Evolutionary conservation across 2,888 invertebrate species (phyloP), one percentile per base, ranked within the genome.

Genomic region (Vesta saturnalis): DNA sequence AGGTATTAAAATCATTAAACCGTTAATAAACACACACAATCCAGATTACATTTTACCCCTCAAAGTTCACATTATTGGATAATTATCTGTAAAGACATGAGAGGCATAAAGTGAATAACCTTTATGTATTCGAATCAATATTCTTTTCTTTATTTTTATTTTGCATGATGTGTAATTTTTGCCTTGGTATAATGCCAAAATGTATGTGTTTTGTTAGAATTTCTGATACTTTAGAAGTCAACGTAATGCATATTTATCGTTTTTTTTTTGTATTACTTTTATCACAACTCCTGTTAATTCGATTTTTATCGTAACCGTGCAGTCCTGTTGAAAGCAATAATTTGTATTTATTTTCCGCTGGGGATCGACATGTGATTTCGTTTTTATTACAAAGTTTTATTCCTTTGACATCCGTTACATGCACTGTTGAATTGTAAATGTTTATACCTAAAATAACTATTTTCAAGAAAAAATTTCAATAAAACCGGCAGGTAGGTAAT

Each of bases 271-370:
- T 43, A 43, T 43, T 43, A 43, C 14, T 10, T 43, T 12, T 43
- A 43, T n/a, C 3, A n/a, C 12, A 49, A 6, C 18, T 18, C 22
- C 23, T 23, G 22, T 47, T 39, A 39, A 62, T 62, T 67, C 22
- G 10, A 30, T 47, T 57, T 60, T 64, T 71, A 71, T 71, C 71
- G 57, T 35, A 6, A n/a, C 22, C 39, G 21, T 43, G 69, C 67
- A 67, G 62, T 30, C 69, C 54, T 60, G 59, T 30, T 47, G 61
- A 57, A 64, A 35, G 43, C 60, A 67, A 69, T 72, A 72, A 69
- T 59, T 69, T 63, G 64, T 69, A 72, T 72, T 72, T 70, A 72
- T 69, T 70, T 67, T 67, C 64, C 62, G 59, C 66, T 30, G 64
- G 58, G 64, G 70, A 64, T 59, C 60, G 46, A 57, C 67, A 52